Evolutionary conservation across 2,888 invertebrate species (phyloP), one percentile per base, ranked within the genome.

Genomic region (Lucinisca nassula): DNA sequence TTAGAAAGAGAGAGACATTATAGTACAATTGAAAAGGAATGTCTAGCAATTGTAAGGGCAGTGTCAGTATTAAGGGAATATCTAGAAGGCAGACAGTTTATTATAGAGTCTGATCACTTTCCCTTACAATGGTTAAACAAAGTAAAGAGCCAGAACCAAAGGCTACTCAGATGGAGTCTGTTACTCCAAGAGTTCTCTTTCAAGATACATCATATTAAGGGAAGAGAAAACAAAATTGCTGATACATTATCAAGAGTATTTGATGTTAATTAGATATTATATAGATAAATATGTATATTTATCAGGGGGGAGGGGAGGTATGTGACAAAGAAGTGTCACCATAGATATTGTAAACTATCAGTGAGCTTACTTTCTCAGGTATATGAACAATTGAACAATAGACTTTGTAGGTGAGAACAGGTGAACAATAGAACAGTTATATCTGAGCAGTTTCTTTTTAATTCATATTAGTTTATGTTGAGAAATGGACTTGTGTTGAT

Each of bases 81-180:
- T 37, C 10, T 37, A 14, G 40, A 40, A 40, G 73, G 73, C 4
- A 73, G 27, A 24, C 37, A 73, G 37, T 73, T 73, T 24, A 4
- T 40, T 10, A 37, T 73, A 27, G 21, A 73, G 37, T 73, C 73
- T 24, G 73, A 73, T 24, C 73, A 73, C 24, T 40, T n/a, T n/a
- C 73, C 73, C 21, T n/a, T 73, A 6, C 73, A 73, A 37, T 73
- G 37, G 73, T 40, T 73, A 40, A 73, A 73, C 38, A 73, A 40
- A 40, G 30, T 73, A 14, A 37, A 24, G 21, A 38, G 73, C n/a
- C 73, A 73, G 21, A 37, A 73, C 10, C 73, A 73, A 24, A 73
- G 38, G 24, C n/a, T 37, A 21, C 40, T 73, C 8, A n/a, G 73
- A 73, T 73, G 73, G 73, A 73, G 73, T 73, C 21, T 73, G 24